Conservation (phyloP, 2,797 vertebrate genomes). For the Takifugu ocellatus region DNA sequence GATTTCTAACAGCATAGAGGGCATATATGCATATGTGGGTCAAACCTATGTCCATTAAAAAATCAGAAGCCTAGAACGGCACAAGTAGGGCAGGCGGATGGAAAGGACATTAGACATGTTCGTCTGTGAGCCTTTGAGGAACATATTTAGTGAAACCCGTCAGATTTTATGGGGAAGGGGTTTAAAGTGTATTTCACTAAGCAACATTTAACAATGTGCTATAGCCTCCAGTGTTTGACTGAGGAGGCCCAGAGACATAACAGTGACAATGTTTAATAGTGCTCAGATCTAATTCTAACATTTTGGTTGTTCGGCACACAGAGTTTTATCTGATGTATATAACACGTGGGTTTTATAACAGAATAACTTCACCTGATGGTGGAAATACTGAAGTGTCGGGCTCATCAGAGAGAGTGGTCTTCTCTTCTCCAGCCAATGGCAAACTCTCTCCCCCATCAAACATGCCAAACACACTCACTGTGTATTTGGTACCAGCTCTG, state of each 20-base stretch:
- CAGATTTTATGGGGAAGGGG: slow-evolving; percentile 43
- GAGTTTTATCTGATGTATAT: too few species aligned
- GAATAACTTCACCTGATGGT: slow-evolving; percentile 59
- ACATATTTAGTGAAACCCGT: slow-evolving; percentile 54
- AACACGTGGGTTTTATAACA: not conserved
- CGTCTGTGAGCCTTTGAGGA: slow-evolving; percentile 52
- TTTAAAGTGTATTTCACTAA: slow-evolving; percentile 37
- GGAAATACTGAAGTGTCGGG: slow-evolving; percentile 64
- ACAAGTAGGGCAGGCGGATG: slow-evolving; percentile 48
- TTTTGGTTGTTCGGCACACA: too few species aligned
- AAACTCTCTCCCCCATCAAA: slow-evolving; percentile 95
- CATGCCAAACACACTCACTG: slow-evolving; percentile 93
- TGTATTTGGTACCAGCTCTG: slow-evolving; percentile 94
- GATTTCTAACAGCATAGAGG: slow-evolving; percentile 57
- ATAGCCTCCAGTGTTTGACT: slow-evolving; percentile 34
- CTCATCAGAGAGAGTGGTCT: slow-evolving; percentile 89
- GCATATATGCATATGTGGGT: slow-evolving; percentile 27
- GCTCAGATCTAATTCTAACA: too few species aligned
- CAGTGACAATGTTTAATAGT: slow-evolving; percentile 11
- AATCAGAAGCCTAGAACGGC: slow-evolving; percentile 47
- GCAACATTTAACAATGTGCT: slow-evolving; percentile 36
- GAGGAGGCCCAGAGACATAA: slow-evolving; percentile 30
- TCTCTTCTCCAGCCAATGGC: slow-evolving; percentile 93
- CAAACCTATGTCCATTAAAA: slow-evolving; percentile 38
- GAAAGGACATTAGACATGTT: slow-evolving; percentile 57